phyloP scores from a whole-genome alignment of 2,888 invertebrate species.

The Lissonota sp. region DNA sequence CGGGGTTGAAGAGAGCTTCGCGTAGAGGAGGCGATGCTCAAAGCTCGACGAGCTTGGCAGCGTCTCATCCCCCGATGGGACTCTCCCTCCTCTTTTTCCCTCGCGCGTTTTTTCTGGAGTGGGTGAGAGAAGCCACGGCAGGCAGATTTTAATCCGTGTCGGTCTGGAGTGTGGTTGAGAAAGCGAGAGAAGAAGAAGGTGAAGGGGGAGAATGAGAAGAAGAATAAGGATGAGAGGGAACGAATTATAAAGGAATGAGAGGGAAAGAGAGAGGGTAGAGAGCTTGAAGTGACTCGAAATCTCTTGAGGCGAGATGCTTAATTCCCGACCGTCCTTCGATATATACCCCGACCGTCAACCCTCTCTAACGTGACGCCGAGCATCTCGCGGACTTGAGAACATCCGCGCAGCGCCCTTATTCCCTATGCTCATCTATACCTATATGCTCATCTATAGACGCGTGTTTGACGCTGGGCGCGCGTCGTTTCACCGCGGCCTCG shows the following conservation, averaged over 20 bases:
- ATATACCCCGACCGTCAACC: constrained; percentile 67
- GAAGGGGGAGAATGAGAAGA: constrained; percentile 24
- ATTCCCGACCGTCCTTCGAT: constrained; percentile 62
- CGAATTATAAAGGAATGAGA: neutral
- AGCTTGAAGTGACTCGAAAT: constrained; percentile 82
- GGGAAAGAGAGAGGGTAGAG: constrained; percentile 69
- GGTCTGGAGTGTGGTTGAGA: constrained; percentile 69
- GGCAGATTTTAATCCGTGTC: constrained; percentile 83
- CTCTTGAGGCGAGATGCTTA: constrained; percentile 83
- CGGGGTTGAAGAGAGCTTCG: too few species aligned
- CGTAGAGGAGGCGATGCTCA: too few species aligned
- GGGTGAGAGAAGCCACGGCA: constrained; percentile 73
- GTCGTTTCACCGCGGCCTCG: constrained; percentile 71
- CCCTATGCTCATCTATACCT: constrained; percentile 60
- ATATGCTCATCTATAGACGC: constrained; percentile 14
- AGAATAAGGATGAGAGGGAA: constrained; percentile 32
- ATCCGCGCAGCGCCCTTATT: constrained; percentile 58
- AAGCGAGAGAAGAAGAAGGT: constrained; percentile 60
- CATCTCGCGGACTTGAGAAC: constrained; percentile 67
- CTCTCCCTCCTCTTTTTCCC: too few species aligned
- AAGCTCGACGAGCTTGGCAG: too few species aligned
- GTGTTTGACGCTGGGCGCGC: constrained; percentile 64
- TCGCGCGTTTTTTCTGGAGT: constrained; percentile 9
- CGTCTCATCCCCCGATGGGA: too few species aligned
- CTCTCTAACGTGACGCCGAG: constrained; percentile 73